Evolutionary conservation across 2,797 vertebrate species (phyloP).

Genomic region (Poeciliopsis paucimaculata): DNA sequence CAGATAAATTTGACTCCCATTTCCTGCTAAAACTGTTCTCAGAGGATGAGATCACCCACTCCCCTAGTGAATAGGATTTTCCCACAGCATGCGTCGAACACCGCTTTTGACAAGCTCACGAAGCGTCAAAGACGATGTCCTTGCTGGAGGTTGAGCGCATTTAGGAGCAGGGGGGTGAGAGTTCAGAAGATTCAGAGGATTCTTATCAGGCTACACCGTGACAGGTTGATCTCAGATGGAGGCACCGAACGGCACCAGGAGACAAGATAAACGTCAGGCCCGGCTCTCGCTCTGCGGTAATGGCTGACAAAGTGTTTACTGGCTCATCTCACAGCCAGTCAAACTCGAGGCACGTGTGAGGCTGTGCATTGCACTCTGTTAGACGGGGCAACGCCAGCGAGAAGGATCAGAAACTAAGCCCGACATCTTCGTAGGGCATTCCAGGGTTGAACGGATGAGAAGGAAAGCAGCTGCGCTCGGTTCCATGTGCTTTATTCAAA

Average conservation of each 20-base stretch:
- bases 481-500: background rate
- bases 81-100: conserved; percentile 35
- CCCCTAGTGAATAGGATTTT: conserved; percentile 53
- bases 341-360: conserved; percentile 36
- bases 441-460: background rate
- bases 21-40: conserved; percentile 42
- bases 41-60: conserved; percentile 43
- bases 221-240: conserved; percentile 69
- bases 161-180: conserved; percentile 14
- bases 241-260: conserved; percentile 48
- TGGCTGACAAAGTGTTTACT: conserved; percentile 64
- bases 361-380: conserved; percentile 34
- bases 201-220: conserved; percentile 55
- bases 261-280: conserved; percentile 69
- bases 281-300: conserved; percentile 41
- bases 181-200: conserved; percentile 19
- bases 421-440: background rate
- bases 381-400: conserved; percentile 11
- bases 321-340: conserved; percentile 53
- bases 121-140: conserved; percentile 37
- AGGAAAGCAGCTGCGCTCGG: background rate
- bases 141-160: conserved; percentile 18
- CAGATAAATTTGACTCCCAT: conserved; percentile 3
- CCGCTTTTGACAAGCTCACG: conserved; percentile 9
- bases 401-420: conserved; percentile 19